These are phyloP conservation scores for Ophthalmolycus amberensis DNA, from an alignment of 2,113 vertebrate species.

Conservation along the genomic window DNA sequence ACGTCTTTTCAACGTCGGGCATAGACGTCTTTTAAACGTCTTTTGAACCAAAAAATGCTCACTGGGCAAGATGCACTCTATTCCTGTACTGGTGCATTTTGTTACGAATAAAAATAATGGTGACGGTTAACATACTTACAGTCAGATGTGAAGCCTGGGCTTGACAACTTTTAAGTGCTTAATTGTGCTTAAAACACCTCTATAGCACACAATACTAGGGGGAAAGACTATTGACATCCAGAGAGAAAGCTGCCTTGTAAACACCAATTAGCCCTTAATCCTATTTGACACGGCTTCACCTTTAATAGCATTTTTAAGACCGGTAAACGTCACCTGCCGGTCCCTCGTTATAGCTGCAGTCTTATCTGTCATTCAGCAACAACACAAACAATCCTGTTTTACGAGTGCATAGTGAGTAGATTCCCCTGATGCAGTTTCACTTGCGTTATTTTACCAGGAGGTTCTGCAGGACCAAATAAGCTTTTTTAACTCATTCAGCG, in stretches of 20 bases:
- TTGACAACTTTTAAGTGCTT: conserved; percentile 8
- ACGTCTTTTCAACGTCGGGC: no score
- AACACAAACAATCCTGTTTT: conserved; percentile 32
- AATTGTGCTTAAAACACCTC: conserved; percentile 21
- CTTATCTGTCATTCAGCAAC: conserved; percentile 43
- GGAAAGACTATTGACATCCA: conserved; percentile 18
- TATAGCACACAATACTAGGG: not conserved
- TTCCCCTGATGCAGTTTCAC: not conserved
- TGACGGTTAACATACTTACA: not conserved
- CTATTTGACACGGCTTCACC: conserved; percentile 41
- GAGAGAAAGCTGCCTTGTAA: conserved; percentile 52
- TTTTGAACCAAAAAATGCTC: no score
- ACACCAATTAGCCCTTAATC: conserved; percentile 66
- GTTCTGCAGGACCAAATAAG: no score
- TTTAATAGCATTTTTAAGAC: conserved; percentile 53
- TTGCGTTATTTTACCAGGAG: no score
- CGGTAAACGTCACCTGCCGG: conserved; percentile 52
- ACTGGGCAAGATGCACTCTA: not conserved
- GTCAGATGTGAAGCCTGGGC: not conserved
- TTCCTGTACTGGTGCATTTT: not conserved
- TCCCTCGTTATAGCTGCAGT: conserved; percentile 40
- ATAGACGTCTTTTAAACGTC: no score
- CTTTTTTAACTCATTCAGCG: no score
- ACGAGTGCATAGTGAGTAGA: not conserved
- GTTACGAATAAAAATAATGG: not conserved